These are phyloP conservation scores for Eulemur coronatus DNA, from an alignment of 2,797 vertebrate genomes.

Conservation along the genomic window DNA sequence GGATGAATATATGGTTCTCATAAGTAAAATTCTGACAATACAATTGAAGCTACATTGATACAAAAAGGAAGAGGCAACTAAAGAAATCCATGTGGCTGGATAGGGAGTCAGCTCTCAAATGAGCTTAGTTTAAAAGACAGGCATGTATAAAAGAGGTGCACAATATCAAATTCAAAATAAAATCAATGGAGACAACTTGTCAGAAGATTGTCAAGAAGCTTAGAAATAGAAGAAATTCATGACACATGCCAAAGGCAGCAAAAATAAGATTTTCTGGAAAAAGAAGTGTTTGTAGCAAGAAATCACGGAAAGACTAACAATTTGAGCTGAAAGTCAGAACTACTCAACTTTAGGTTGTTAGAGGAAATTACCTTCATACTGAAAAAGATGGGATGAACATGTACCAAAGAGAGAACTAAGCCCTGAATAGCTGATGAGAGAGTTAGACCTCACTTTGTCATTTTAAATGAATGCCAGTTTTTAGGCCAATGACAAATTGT, in stretches of 20 bases:
- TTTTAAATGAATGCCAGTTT: neutral
- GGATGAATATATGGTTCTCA: neutral
- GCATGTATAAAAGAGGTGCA: neutral
- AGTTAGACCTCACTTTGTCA: neutral
- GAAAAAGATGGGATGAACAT: neutral
- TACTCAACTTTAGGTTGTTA: neutral
- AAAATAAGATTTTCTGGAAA: neutral
- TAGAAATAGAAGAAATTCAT: neutral
- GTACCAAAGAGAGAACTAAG: neutral
- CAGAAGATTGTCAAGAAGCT: constrained; percentile 3
- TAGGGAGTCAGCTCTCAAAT: neutral
- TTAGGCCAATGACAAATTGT: neutral
- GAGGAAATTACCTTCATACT: neutral
- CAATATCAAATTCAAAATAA: neutral
- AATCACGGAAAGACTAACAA: neutral
- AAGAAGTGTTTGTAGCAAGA: neutral
- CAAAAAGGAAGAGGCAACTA: neutral
- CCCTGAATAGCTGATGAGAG: neutral
- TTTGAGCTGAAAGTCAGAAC: neutral
- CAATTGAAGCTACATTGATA: neutral
- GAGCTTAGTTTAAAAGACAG: constrained; percentile 14
- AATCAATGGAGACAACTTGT: neutral
- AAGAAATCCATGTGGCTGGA: neutral
- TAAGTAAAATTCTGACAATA: constrained; percentile 20
- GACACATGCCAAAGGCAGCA: neutral